Conservation (phyloP, 2,888 invertebrate species). For the Epinotia bilunana region DNA sequence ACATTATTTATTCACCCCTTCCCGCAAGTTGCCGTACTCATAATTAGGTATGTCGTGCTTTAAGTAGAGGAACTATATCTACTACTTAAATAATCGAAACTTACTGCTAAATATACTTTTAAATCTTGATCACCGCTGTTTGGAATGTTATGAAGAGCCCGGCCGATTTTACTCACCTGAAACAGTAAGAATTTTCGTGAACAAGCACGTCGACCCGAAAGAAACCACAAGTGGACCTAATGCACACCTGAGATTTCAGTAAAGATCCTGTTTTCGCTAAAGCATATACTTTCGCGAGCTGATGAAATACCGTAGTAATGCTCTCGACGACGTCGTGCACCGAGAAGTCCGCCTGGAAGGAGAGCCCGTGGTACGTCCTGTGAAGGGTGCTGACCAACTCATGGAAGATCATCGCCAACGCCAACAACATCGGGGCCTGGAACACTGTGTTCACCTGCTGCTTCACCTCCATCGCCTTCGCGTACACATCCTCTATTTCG, state of each 20-base stretch:
- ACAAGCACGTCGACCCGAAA: too few species aligned
- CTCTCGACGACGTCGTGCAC: background rate
- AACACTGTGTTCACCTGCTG: constrained; percentile 37
- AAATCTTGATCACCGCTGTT: background rate
- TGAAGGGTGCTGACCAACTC: constrained; percentile 38
- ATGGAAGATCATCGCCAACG: constrained; percentile 36
- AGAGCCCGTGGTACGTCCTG: constrained; percentile 40
- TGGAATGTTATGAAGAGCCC: constrained; percentile 11
- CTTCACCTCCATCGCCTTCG: constrained; percentile 26
- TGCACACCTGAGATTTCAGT: constrained; percentile 19
- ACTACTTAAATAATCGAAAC: background rate
- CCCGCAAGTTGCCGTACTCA: too few species aligned
- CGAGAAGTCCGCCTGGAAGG: constrained; percentile 21
- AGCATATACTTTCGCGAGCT: constrained; percentile 10
- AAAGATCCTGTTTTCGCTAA: constrained; percentile 3
- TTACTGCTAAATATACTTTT: constrained; percentile 11
- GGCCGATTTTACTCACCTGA: constrained; percentile 23
- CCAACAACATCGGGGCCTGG: constrained; percentile 37
- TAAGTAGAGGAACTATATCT: background rate
- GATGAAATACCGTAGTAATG: background rate
- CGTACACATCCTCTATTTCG: constrained; percentile 33
- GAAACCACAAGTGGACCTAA: too few species aligned
- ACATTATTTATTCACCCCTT: too few species aligned
- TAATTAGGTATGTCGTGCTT: background rate
- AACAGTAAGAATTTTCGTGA: background rate